These are phyloP conservation scores for Elgaria multicarinata DNA, from an alignment of 2,113 vertebrate genomes.

Conservation along the genomic window DNA sequence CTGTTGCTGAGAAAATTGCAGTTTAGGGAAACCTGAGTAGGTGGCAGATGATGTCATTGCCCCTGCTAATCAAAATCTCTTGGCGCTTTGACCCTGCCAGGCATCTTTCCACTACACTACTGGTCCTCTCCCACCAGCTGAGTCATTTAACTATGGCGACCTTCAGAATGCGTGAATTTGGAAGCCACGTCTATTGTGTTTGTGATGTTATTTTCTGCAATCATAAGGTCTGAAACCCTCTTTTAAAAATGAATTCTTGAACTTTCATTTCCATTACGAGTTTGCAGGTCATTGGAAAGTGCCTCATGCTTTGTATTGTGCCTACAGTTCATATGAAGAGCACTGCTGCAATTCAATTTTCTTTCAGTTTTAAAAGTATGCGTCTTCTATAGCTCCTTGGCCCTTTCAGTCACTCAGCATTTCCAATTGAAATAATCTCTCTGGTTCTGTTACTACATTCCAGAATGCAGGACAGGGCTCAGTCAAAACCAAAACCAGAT, in stretches of 20 bases:
- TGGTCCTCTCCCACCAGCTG: no score
- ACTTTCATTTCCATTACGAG: not conserved
- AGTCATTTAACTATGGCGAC: not conserved
- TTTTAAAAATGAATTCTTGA: not conserved
- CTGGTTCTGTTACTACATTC: not conserved
- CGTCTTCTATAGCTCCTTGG: not conserved
- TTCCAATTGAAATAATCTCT: not conserved
- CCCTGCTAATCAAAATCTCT: no score
- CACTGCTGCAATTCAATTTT: not conserved
- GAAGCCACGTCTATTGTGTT: not conserved
- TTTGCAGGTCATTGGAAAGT: not conserved
- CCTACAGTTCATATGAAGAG: not conserved
- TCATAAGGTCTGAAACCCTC: not conserved
- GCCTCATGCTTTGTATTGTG: not conserved
- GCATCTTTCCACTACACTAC: no score
- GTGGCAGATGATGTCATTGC: no score
- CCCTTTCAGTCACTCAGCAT: not conserved
- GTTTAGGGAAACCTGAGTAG: no score
- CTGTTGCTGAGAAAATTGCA: no score
- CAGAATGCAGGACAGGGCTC: not conserved
- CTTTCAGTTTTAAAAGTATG: not conserved
- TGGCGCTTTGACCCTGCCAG: no score
- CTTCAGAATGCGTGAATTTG: not conserved
- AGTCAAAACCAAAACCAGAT: not conserved
- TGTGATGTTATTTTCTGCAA: not conserved